Conservation (phyloP, 2,113 vertebrate species). For the Sebastes fasciatus region DNA sequence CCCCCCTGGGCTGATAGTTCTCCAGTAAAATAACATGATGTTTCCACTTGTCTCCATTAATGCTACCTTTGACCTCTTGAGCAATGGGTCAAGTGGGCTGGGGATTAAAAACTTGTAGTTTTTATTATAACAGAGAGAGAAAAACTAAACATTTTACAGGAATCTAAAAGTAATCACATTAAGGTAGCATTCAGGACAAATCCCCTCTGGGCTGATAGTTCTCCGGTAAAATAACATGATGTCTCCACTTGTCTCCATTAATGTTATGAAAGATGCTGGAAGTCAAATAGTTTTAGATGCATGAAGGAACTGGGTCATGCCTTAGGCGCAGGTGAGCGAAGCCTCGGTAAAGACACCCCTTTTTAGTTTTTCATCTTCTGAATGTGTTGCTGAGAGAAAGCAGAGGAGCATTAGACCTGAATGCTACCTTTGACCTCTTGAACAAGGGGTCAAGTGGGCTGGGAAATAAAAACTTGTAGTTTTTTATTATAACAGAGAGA, state of each 20-base stretch:
- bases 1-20: background rate
- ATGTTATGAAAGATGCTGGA: background rate
- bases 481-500: background rate
- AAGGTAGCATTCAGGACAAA: slow-evolving; percentile 32
- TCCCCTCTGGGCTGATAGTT: slow-evolving; percentile 4
- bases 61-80: slow-evolving; percentile 8
- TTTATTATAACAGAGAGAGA: background rate
- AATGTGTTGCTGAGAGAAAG: slow-evolving; percentile 30
- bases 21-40: background rate
- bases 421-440: slow-evolving; percentile 3
- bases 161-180: background rate
- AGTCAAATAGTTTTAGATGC: background rate
- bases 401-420: slow-evolving; percentile 22
- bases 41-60: slow-evolving; percentile 6
- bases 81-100: slow-evolving; percentile 12
- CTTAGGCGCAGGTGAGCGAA: no score
- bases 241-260: background rate
- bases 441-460: slow-evolving; percentile 13
- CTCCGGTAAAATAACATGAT: background rate
- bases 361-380: slow-evolving; percentile 58
- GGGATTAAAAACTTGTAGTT: background rate
- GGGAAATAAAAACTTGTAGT: background rate
- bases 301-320: background rate
- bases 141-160: background rate
- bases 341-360: background rate